Evolutionary conservation across 2,797 vertebrate species (phyloP).

Genomic region (Mastacembelus armatus): DNA sequence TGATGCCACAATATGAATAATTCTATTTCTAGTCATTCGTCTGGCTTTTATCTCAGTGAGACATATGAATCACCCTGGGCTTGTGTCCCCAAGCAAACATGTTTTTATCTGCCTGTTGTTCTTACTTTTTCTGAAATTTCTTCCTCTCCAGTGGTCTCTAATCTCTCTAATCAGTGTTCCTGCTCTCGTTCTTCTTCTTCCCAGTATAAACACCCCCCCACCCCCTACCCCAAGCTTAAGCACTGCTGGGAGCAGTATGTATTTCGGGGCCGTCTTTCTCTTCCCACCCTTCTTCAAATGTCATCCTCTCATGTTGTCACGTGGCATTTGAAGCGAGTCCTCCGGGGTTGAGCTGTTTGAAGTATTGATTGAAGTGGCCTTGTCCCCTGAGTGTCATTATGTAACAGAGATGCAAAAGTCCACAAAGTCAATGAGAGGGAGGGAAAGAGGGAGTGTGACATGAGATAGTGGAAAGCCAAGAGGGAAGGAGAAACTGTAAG

Average conservation of each 20-base stretch:
- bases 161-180: conserved; percentile 60
- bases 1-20: conserved; percentile 64
- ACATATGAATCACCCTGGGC: conserved; percentile 69
- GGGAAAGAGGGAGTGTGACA: conserved; percentile 16
- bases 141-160: conserved; percentile 35
- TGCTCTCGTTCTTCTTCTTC: conserved; percentile 22
- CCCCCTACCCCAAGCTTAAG: conserved; percentile 11
- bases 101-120: conserved; percentile 69
- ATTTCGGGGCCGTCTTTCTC: conserved; percentile 38
- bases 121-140: conserved; percentile 43
- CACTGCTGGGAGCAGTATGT: conserved; percentile 43
- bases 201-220: conserved; percentile 18
- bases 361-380: conserved; percentile 79
- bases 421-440: conserved; percentile 70
- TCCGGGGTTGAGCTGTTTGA: conserved; percentile 63
- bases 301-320: conserved; percentile 70
- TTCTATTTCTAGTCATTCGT: conserved; percentile 69
- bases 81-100: conserved; percentile 45
- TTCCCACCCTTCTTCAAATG: conserved; percentile 51
- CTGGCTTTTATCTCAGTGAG: conserved; percentile 76
- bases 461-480: conserved; percentile 17
- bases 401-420: conserved; percentile 74
- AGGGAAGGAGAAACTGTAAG: conserved; percentile 21
- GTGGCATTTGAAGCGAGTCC: conserved; percentile 76
- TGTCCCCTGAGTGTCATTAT: conserved; percentile 72